phyloP scores from a whole-genome alignment of 1,140 invertebrate species.

The Dolichoris vasculosae region DNA sequence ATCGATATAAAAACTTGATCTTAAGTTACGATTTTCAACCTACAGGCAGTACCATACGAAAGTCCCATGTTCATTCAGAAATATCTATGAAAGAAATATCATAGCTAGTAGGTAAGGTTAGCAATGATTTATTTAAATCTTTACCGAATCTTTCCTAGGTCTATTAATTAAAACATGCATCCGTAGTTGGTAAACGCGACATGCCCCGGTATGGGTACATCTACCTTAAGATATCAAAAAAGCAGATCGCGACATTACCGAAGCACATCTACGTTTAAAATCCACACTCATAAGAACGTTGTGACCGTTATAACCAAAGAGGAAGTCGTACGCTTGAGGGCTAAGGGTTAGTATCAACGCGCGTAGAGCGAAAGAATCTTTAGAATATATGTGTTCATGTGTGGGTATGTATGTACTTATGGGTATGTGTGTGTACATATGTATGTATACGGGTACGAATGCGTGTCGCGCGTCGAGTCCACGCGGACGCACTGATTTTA shows the following conservation, averaged over 20 bases:
- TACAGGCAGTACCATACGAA: too few relatives aligned
- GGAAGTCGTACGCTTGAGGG: conserved; percentile 45
- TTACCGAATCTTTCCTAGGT: background rate
- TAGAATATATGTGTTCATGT: conserved; percentile 27
- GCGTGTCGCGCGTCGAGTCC: conserved; percentile 68
- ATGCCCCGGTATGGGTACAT: background rate
- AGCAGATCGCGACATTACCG: conserved; percentile 21
- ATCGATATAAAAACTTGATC: too few relatives aligned
- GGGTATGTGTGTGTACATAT: background rate
- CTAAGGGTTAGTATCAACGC: conserved; percentile 30
- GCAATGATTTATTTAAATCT: conserved; percentile 13
- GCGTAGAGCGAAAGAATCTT: background rate
- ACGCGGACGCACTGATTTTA: conserved; percentile 69
- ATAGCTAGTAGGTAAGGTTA: background rate
- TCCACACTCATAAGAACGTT: background rate
- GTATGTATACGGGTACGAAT: conserved; percentile 55
- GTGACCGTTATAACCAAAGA: conserved; percentile 34
- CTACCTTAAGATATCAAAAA: background rate
- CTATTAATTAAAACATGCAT: conserved; percentile 15
- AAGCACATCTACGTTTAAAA: conserved; percentile 20
- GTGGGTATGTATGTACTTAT: background rate
- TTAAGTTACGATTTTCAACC: too few relatives aligned
- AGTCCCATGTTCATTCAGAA: background rate
- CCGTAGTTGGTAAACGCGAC: background rate
- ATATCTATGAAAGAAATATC: background rate